Evolutionary conservation across 2,113 vertebrate genomes (phyloP).

Genomic region (Phyllostomus hastatus): DNA sequence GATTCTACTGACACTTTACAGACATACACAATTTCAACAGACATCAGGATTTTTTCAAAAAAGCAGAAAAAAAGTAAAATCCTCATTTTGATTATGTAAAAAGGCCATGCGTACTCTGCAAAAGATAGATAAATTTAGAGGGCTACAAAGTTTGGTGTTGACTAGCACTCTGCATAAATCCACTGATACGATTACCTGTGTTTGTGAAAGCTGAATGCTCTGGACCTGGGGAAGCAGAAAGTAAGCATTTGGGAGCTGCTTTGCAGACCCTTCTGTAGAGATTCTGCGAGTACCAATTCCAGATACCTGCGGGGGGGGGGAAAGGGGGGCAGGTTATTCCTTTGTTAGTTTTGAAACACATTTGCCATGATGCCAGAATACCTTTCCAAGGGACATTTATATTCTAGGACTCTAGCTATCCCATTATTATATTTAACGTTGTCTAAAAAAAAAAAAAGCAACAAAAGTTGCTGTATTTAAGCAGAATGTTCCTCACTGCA

Average conservation of each 20-base stretch:
- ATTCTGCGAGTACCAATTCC: slow-evolving; percentile 86
- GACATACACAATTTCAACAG: background rate
- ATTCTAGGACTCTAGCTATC: background rate
- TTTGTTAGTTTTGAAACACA: background rate
- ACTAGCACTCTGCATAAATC: background rate
- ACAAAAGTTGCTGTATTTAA: background rate
- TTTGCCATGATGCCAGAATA: background rate
- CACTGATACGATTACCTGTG: slow-evolving; percentile 85
- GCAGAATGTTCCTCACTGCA: background rate
- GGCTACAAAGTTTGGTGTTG: background rate
- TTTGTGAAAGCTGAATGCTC: slow-evolving; percentile 91
- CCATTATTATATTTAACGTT: background rate
- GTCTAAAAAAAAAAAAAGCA: background rate
- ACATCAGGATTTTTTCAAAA: background rate
- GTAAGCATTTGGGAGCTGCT: slow-evolving; percentile 81
- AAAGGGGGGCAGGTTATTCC: background rate
- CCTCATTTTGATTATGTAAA: background rate
- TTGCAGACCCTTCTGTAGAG: slow-evolving; percentile 82
- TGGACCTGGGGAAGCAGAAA: slow-evolving; percentile 93
- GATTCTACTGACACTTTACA: background rate
- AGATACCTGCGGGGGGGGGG: slow-evolving; percentile 86
- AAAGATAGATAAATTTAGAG: background rate
- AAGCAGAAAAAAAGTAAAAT: background rate
- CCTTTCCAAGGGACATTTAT: background rate
- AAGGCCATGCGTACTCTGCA: background rate